Evolutionary conservation across 2,888 invertebrate genomes (phyloP), one percentile per base, ranked within the genome.

Genomic region (Pollenia amentaria): DNA sequence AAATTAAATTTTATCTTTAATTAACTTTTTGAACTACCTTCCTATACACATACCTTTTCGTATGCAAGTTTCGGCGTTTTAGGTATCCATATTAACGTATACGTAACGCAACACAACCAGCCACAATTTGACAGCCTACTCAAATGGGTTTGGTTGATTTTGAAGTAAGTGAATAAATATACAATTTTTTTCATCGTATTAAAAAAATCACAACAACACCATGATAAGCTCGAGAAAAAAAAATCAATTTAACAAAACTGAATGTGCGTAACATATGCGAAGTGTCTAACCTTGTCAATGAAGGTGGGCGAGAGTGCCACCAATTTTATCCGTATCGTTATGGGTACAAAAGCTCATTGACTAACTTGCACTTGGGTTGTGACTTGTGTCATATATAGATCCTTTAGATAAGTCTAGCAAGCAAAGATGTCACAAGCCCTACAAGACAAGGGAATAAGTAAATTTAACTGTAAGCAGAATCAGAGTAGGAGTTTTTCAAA

Each of bases 121-220:
- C 65, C 67, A 84, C 80, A 86, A 83, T 84, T 64, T 80, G 76
- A 85, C 78, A 87, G 80, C 88, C 88, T 85, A 88, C 88, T 83
- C 88, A 86, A 85, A 84, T 80, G 79, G 85, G 85, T 67, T 83
- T 46, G 85, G 85, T 69, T 82, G 60, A 3, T 57, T 9, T 77
- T 9, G n/a, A 67, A 38, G 29, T 80, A 53, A 62, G 16, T 62
- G 53, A 53, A 53, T 70, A 70, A 42, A 21, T 51, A 40, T 40
- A n/a, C 14, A 14, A 42, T 40, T 64, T 51, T 64, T 53, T 65
- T 42, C 21, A 12, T 72, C 10, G 6, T 29, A 29, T 6, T 29
- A 18, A 46, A 48, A 53, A 76, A 64, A 76, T 62, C 48, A 38
- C 65, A 78, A 77, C 65, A 55, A 44, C n/a, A 62, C 38, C 9